Evolutionary conservation across 2,797 vertebrate species (phyloP).

Genomic region (Microctenopoma stevenorrisi): DNA sequence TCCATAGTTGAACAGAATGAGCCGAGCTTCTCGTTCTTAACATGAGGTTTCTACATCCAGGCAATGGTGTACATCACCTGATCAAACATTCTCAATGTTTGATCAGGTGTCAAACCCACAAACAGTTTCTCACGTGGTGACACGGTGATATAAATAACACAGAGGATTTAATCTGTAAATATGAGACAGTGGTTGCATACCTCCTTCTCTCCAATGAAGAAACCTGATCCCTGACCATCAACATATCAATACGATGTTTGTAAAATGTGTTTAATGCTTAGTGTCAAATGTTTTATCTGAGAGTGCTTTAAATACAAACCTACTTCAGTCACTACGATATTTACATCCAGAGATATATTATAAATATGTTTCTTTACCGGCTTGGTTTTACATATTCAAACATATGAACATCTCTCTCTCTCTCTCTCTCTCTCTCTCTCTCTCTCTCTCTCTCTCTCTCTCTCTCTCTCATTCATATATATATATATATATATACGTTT

Average conservation of each 20-base stretch:
- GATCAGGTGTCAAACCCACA: too few relatives aligned
- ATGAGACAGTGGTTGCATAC: neutral
- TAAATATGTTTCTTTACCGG: constrained; percentile 44
- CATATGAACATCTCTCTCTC: constrained; percentile 46
- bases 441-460: too few relatives aligned
- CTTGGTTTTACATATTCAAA: constrained; percentile 57
- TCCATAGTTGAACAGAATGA: too few relatives aligned
- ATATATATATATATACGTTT: constrained; percentile 11
- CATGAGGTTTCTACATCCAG: too few relatives aligned
- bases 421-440: too few relatives aligned
- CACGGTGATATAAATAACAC: too few relatives aligned
- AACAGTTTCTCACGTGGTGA: too few relatives aligned
- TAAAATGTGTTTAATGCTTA: constrained; percentile 44
- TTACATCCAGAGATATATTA: constrained; percentile 66
- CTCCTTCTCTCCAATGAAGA: neutral
- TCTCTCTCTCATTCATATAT: too few relatives aligned
- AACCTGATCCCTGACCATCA: constrained; percentile 1
- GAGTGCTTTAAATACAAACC: constrained; percentile 55
- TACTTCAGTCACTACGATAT: constrained; percentile 60
- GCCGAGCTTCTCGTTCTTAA: too few relatives aligned
- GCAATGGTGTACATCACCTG: too few relatives aligned
- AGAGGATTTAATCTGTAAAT: neutral
- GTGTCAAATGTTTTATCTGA: constrained; percentile 32
- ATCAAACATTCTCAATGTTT: too few relatives aligned
- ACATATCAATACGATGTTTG: constrained; percentile 43